Evolutionary conservation across 1,140 invertebrate genomes (phyloP).

Genomic region (Chionoecetes opilio): DNA sequence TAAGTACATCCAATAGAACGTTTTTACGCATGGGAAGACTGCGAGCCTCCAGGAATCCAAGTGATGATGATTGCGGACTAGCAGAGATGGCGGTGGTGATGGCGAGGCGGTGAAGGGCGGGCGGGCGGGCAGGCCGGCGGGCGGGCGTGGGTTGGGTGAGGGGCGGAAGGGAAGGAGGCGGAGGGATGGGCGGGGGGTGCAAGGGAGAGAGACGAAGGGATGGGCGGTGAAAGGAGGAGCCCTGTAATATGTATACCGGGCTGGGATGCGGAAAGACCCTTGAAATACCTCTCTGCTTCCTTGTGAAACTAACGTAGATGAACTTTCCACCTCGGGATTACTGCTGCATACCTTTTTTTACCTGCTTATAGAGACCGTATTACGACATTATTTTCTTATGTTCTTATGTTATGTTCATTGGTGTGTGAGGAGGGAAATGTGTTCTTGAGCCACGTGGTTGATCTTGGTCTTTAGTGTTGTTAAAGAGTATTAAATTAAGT

Average conservation of each 20-base stretch:
- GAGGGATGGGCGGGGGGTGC: background rate
- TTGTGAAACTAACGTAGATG: no score
- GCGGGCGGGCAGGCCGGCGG: no score
- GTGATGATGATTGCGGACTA: constrained; percentile 72
- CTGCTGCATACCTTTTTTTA: no score
- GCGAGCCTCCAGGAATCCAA: constrained; percentile 43
- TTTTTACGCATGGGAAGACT: constrained; percentile 54
- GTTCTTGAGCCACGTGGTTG: no score
- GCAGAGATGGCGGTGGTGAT: constrained; percentile 58
- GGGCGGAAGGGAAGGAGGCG: background rate
- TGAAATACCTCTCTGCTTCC: no score
- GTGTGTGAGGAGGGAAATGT: no score
- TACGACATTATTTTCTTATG: no score
- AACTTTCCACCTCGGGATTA: no score
- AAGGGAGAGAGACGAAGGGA: background rate
- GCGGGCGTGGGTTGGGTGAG: background rate
- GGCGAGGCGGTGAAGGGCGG: background rate
- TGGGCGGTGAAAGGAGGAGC: background rate
- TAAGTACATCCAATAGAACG: constrained; percentile 45
- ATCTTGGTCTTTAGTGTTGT: no score
- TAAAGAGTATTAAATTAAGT: no score
- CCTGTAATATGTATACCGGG: constrained; percentile 34
- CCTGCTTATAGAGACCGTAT: no score
- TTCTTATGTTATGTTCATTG: no score
- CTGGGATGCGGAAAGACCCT: background rate